phyloP scores from a whole-genome alignment of 1,140 invertebrate species.

The Copidosoma floridanum region DNA sequence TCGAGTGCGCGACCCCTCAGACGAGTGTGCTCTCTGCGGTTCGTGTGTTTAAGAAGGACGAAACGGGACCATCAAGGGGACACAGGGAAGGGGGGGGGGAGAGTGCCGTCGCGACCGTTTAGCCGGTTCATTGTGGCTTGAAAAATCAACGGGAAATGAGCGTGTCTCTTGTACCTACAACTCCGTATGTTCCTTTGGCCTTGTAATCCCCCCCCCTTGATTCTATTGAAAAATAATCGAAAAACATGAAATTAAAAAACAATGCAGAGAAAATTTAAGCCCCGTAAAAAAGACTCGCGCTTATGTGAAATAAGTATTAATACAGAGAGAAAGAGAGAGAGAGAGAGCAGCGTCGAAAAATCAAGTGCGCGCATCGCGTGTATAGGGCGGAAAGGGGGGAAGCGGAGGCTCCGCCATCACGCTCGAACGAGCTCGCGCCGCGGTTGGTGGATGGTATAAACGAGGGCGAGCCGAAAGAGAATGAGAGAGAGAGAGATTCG shows the following conservation, averaged over 20 bases:
- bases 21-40: not conserved
- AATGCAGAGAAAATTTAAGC: not conserved
- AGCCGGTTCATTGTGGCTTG: not conserved
- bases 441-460: conserved; percentile 41
- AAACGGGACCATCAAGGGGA: too few species aligned
- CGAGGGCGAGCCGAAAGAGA: conserved; percentile 25
- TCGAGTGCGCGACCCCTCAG: not conserved
- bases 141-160: conserved; percentile 13
- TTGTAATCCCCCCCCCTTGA: too few species aligned
- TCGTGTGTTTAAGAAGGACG: not conserved
- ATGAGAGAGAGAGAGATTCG: not conserved
- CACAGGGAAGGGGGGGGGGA: too few species aligned
- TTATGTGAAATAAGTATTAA: too few species aligned
- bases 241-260: not conserved
- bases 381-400: too few species aligned
- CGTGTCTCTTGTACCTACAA: too few species aligned
- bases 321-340: too few species aligned
- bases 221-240: not conserved
- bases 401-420: conserved; percentile 43
- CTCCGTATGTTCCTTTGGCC: too few species aligned
- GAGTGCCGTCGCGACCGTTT: conserved; percentile 12
- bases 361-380: too few species aligned
- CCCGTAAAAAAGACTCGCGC: too few species aligned
- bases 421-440: conserved; percentile 41
- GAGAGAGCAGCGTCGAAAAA: too few species aligned